These are phyloP conservation scores for Apodemia mormo DNA, from an alignment of 2,888 invertebrate genomes.

Conservation along the genomic window DNA sequence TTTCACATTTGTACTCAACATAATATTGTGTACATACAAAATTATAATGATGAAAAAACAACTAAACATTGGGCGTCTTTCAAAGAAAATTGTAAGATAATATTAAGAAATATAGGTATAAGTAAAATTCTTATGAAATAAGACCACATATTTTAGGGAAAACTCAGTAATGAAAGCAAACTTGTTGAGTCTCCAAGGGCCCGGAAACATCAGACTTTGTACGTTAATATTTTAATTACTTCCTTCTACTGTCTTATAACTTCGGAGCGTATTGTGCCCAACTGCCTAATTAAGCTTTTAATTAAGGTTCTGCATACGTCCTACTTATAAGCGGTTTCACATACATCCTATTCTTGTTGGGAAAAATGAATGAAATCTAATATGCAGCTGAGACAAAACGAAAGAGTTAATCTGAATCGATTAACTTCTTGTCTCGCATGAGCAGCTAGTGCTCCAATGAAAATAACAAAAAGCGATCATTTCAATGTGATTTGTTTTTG, in stretches of 20 bases:
- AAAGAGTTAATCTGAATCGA: neutral
- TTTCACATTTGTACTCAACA: too few species aligned
- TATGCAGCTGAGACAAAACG: conserved; percentile 1
- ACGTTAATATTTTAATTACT: conserved; percentile 70
- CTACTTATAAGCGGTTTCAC: conserved; percentile 42
- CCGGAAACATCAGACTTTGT: conserved; percentile 56
- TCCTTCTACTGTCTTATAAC: conserved; percentile 61
- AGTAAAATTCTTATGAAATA: neutral
- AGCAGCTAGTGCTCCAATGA: neutral
- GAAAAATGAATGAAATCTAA: conserved; percentile 24
- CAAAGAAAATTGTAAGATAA: neutral
- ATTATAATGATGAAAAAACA: neutral
- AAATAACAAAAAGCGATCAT: neutral
- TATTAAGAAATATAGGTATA: neutral
- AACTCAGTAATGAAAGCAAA: conserved; percentile 44
- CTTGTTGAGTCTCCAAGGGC: conserved; percentile 55
- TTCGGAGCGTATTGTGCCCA: conserved; percentile 52
- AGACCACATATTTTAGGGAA: conserved; percentile 1
- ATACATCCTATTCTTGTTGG: conserved; percentile 36
- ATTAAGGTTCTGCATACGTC: conserved; percentile 54
- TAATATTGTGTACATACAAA: neutral
- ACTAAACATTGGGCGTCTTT: neutral
- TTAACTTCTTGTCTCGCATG: neutral
- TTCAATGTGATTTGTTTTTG: neutral
- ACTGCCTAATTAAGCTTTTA: conserved; percentile 63